These are phyloP conservation scores for Chionodraco myersi DNA, from an alignment of 2,113 vertebrate species.

Conservation along the genomic window DNA sequence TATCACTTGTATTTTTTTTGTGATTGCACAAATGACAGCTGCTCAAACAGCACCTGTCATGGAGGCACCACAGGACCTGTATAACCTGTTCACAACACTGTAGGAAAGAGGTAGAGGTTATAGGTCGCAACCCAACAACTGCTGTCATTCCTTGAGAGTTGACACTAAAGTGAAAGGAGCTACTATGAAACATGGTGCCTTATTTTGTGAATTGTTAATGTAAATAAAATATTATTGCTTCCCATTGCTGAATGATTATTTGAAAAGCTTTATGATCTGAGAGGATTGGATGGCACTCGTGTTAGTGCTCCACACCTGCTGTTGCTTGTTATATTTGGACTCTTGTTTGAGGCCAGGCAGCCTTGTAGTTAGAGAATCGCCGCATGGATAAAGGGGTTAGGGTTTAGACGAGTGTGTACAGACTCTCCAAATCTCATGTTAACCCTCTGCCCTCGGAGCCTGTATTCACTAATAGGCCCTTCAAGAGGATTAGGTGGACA, in stretches of 20 bases:
- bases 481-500: constrained; percentile 71
- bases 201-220: neutral
- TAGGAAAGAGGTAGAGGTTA: constrained; percentile 25
- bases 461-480: constrained; percentile 50
- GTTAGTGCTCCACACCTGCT: constrained; percentile 43
- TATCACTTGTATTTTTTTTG: constrained; percentile 1
- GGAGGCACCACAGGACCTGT: constrained; percentile 23
- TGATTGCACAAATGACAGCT: constrained; percentile 49
- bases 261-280: constrained; percentile 24
- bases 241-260: neutral
- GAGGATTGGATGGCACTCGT: constrained; percentile 16
- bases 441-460: constrained; percentile 42
- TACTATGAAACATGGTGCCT: neutral
- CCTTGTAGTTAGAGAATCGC: constrained; percentile 13
- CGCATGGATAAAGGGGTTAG: constrained; percentile 33
- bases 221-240: neutral
- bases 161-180: neutral
- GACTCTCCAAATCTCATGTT: constrained; percentile 68
- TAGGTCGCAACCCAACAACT: constrained; percentile 45
- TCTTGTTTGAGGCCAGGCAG: neutral
- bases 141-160: constrained; percentile 5
- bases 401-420: constrained; percentile 18
- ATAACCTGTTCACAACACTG: constrained; percentile 55
- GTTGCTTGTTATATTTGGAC: constrained; percentile 37
- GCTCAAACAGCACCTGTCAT: constrained; percentile 57